A percentile compares a stretch with the other conserved stretches of the same genome.
Conservation (phyloP, 2,888 invertebrate genomes). For the Gibbula magus region DNA sequence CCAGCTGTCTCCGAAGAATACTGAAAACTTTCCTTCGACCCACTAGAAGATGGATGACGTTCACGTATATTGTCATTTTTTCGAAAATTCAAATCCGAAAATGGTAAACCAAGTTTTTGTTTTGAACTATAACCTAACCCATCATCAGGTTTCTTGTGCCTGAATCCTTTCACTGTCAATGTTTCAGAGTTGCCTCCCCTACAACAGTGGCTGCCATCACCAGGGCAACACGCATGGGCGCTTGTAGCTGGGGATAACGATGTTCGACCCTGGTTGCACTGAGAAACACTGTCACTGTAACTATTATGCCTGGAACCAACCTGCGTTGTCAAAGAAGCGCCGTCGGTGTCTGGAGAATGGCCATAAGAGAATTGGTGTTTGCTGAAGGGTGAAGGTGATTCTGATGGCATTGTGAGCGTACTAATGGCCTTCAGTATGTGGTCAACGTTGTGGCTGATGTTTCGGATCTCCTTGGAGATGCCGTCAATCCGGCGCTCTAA, state of each 20-base stretch:
- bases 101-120: conserved; percentile 4
- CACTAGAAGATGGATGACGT: background rate
- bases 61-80: background rate
- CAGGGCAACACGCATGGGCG: conserved; percentile 13
- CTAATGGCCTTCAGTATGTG: conserved; percentile 33
- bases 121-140: background rate
- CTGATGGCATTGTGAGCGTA: background rate
- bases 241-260: background rate
- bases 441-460: conserved; percentile 41
- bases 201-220: background rate
- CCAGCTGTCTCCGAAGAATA: background rate
- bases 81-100: background rate
- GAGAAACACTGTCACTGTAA: conserved; percentile 17
- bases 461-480: conserved; percentile 40
- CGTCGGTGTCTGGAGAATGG: conserved; percentile 30
- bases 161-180: background rate
- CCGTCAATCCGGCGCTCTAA: conserved; percentile 49
- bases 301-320: background rate
- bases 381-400: conserved; percentile 20
- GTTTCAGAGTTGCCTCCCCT: conserved; percentile 32
- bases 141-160: conserved; percentile 4
- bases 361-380: conserved; percentile 34
- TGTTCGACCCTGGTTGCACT: background rate
- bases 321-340: conserved; percentile 12
- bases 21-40: conserved; percentile 2